Percentiles rank a stretch among this genome's conserved stretches.
Evolutionary conservation across 2,797 vertebrate genomes (phyloP).

Genomic region (Discoglossus pictus): DNA sequence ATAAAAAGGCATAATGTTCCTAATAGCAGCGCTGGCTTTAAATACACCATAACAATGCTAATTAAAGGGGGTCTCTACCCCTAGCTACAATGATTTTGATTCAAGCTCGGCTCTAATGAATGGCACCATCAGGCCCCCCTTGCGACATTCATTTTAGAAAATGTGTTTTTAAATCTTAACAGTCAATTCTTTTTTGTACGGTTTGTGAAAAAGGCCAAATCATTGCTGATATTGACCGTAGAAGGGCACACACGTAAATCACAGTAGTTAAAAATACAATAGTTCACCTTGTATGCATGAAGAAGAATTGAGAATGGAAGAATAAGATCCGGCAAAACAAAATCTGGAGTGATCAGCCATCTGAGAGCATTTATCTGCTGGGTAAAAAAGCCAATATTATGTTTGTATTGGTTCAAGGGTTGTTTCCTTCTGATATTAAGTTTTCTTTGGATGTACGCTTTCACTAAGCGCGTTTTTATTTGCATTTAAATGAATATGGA

Average conservation of each 20-base stretch:
- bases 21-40: constrained; percentile 42
- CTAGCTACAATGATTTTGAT: constrained; percentile 1
- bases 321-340: constrained; percentile 5
- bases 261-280: constrained; percentile 29
- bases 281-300: constrained; percentile 13
- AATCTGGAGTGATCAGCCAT: constrained; percentile 13
- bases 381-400: not conserved
- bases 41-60: constrained; percentile 30
- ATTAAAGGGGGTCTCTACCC: constrained; percentile 15
- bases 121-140: not conserved
- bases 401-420: not conserved
- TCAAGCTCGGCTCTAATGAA: not conserved
- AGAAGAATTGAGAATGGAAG: constrained; percentile 3
- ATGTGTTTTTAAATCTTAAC: constrained; percentile 4
- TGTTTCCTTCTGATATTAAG: too few relatives aligned
- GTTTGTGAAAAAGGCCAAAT: constrained; percentile 15
- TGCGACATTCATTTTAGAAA: constrained; percentile 9
- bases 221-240: constrained; percentile 26
- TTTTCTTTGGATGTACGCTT: too few relatives aligned
- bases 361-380: constrained; percentile 9
- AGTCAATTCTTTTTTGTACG: constrained; percentile 13
- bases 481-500: too few relatives aligned
- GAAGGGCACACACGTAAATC: constrained; percentile 24
- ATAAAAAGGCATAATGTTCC: constrained; percentile 13
- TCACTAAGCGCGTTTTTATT: too few relatives aligned